phyloP scores from a whole-genome alignment of 2,888 invertebrate species.

The Aplocera efformata region DNA sequence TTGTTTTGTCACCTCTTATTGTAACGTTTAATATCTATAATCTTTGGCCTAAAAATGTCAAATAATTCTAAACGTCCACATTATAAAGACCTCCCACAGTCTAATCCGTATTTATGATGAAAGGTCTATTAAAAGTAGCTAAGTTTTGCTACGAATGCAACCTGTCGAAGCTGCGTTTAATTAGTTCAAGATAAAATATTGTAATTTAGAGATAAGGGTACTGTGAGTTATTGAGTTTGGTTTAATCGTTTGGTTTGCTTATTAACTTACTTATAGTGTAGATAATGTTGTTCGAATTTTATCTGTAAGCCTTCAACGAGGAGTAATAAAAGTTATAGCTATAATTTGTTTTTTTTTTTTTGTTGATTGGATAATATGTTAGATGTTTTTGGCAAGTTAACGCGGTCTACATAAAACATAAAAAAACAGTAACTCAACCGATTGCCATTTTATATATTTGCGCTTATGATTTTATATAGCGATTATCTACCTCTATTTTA shows the following conservation, averaged over 20 bases:
- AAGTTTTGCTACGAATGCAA: constrained; percentile 15
- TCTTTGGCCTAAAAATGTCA: constrained; percentile 41
- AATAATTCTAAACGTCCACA: constrained; percentile 29
- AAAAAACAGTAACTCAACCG: too few relatives aligned
- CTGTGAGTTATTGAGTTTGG: constrained; percentile 13
- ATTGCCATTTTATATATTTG: too few relatives aligned
- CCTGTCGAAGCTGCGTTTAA: constrained; percentile 18
- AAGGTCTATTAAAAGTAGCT: constrained; percentile 25
- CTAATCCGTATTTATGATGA: constrained; percentile 23
- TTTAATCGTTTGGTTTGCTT: constrained; percentile 17
- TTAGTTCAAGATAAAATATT: constrained; percentile 15
- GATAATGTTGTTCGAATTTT: too few relatives aligned
- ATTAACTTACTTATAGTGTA: not conserved
- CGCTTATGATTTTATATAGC: too few relatives aligned
- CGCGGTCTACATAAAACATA: too few relatives aligned
- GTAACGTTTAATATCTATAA: constrained; percentile 32
- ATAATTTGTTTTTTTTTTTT: too few relatives aligned
- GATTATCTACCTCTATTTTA: too few relatives aligned
- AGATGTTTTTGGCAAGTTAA: too few relatives aligned
- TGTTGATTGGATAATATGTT: too few relatives aligned
- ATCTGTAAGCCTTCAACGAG: too few relatives aligned
- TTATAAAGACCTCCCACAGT: constrained; percentile 26
- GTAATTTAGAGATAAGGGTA: constrained; percentile 10
- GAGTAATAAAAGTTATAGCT: too few relatives aligned
- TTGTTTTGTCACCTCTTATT: constrained; percentile 38